Evolutionary conservation across 2,888 invertebrate species (phyloP).

Genomic region (Epinotia ramella): DNA sequence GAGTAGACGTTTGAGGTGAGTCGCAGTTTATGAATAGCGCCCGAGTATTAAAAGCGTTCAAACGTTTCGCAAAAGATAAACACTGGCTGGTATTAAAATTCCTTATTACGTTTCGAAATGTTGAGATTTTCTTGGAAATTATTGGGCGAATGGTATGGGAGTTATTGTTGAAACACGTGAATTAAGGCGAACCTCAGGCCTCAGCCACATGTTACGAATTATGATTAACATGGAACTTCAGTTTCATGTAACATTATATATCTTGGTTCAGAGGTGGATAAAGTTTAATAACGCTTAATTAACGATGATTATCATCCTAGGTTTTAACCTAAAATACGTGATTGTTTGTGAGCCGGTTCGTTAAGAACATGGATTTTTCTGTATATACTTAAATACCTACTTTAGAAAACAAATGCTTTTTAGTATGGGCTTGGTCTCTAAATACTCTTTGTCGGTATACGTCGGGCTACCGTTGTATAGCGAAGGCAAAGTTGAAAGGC

Average conservation of each 20-base stretch:
- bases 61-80: slow-evolving; percentile 42
- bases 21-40: neutral
- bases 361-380: too few relatives aligned
- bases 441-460: too few relatives aligned
- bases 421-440: too few relatives aligned
- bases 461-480: too few relatives aligned
- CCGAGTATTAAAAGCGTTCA: slow-evolving; percentile 31
- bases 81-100: slow-evolving; percentile 38
- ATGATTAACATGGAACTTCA: neutral
- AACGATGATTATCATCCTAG: too few relatives aligned
- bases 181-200: slow-evolving; percentile 2
- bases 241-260: neutral
- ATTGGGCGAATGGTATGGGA: slow-evolving; percentile 6
- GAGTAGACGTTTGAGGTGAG: slow-evolving; percentile 13
- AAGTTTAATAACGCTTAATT: too few relatives aligned
- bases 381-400: too few relatives aligned
- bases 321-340: too few relatives aligned
- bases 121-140: slow-evolving; percentile 30
- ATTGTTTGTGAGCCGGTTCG: too few relatives aligned
- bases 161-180: slow-evolving; percentile 25
- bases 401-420: too few relatives aligned
- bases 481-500: too few relatives aligned
- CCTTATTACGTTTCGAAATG: slow-evolving; percentile 30
- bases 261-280: neutral
- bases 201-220: neutral